Conservation (phyloP, 2,797 vertebrate species). For the Hephaestus fuliginosus region DNA sequence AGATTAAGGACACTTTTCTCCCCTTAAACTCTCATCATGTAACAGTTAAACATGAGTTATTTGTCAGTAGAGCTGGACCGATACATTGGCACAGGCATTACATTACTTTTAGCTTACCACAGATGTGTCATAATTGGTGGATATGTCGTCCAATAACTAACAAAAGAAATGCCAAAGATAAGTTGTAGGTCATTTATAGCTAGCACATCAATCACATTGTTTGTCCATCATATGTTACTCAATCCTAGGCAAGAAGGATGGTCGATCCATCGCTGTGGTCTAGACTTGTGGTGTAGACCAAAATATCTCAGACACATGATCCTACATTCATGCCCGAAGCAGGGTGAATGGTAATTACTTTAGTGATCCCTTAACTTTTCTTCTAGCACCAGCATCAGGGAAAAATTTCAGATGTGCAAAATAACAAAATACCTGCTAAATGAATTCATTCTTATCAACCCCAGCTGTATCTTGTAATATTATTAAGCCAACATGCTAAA, state of each 20-base stretch:
- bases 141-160: not conserved
- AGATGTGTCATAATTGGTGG: not conserved
- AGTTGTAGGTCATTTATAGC: not conserved
- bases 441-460: too few species aligned
- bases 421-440: too few species aligned
- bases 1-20: not conserved
- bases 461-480: not conserved
- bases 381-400: too few species aligned
- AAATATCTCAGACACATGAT: not conserved
- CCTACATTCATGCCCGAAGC: too few species aligned
- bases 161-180: not conserved
- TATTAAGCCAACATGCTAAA: not conserved
- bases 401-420: too few species aligned
- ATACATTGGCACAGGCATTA: not conserved
- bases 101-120: not conserved
- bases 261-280: not conserved
- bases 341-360: too few species aligned
- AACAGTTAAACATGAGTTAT: not conserved
- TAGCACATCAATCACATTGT: not conserved
- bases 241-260: not conserved
- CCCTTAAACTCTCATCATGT: not conserved
- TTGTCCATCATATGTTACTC: not conserved
- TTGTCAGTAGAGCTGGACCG: not conserved
- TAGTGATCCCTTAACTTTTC: too few species aligned
- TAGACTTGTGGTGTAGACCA: not conserved